Percentiles rank a stretch among this genome's conserved stretches.
Evolutionary conservation across 1,140 invertebrate genomes (phyloP).

Genomic region (Drosophila guanche): DNA sequence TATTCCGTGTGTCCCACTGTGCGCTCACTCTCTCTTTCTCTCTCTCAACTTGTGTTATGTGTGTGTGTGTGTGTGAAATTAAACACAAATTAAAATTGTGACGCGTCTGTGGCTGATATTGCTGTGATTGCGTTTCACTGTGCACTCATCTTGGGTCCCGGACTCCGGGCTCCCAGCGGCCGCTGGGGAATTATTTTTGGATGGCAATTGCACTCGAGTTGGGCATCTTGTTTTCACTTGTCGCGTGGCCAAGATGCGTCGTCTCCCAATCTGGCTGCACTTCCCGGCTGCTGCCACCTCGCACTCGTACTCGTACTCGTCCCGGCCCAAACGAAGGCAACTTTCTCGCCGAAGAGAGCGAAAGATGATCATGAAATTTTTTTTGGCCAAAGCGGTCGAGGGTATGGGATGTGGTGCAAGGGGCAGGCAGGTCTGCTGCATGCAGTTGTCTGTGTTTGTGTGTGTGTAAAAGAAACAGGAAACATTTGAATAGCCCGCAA

Average conservation of each 20-base stretch:
- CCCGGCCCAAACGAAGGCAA: slow-evolving; percentile 21
- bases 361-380: slow-evolving; percentile 16
- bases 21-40: neutral
- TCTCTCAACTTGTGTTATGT: too few relatives aligned
- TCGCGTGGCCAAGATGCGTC: slow-evolving; percentile 42
- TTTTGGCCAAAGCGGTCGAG: slow-evolving; percentile 1
- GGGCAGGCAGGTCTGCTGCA: neutral
- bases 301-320: too few relatives aligned
- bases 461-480: slow-evolving; percentile 68
- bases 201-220: slow-evolving; percentile 26
- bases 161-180: too few relatives aligned
- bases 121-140: too few relatives aligned
- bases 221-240: slow-evolving; percentile 55
- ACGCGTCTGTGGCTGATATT: slow-evolving; percentile 1
- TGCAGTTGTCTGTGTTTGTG: neutral
- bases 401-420: neutral
- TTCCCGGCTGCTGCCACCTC: slow-evolving; percentile 6
- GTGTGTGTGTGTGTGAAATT: neutral
- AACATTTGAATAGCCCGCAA: slow-evolving; percentile 72
- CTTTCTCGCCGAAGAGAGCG: slow-evolving; percentile 49
- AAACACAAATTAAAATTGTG: neutral
- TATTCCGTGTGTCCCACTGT: slow-evolving; percentile 3
- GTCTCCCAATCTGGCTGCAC: slow-evolving; percentile 37
- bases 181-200: slow-evolving; percentile 44
- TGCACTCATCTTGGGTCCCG: too few relatives aligned